Evolutionary conservation across 2,888 invertebrate genomes (phyloP), one percentile per base, ranked within the genome.

Genomic region (Heliconius ethilla): DNA sequence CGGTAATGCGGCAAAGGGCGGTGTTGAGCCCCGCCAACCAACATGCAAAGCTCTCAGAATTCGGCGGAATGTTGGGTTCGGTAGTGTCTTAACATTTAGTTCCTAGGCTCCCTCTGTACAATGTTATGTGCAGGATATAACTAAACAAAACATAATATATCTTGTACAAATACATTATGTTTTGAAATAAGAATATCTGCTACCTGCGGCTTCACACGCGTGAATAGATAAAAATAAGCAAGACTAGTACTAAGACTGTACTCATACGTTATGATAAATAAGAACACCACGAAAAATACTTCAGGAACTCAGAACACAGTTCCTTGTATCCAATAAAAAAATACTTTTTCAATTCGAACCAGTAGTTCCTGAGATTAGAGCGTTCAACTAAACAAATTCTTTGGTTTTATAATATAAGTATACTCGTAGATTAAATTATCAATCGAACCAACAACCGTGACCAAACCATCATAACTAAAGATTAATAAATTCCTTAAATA

Each of bases 401-500:
- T 18, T 51, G 5, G n/a, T 9, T 22, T n/a, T 63, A 15, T 27
- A 63, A 63, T 27, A 27, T 15, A 22, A 18, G 7, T 59, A 59
- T 18, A 65, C 18, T 11, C 10, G 40, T 63, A 65, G 65, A 65
- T 65, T 66, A n/a, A n/a, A 22, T 18, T 33, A 22, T 40, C 37
- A 45, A 45, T 5, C 9, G 18, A 69, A 25, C 7, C 15, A 25
- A 69, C 15, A 69, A 27, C 15, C 69, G 25, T 69, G 69, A 45
- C 40, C 25, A 69, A 25, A 40, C 25, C 25, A 59, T n/a, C 40
- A 18, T 7, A 11, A 15, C 40, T 69, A 15, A 69, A n/a, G 25
- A 69, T 69, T 69, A n/a, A 69, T 25, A 45, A 69, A 69, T 45
- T 69, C 69, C 25, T 40, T 45, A 69, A 45, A 69, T 69, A 69